Evolutionary conservation across 2,888 invertebrate species (phyloP), one percentile per base, ranked within the genome.

Genomic region (Drosophila melanosoma): DNA sequence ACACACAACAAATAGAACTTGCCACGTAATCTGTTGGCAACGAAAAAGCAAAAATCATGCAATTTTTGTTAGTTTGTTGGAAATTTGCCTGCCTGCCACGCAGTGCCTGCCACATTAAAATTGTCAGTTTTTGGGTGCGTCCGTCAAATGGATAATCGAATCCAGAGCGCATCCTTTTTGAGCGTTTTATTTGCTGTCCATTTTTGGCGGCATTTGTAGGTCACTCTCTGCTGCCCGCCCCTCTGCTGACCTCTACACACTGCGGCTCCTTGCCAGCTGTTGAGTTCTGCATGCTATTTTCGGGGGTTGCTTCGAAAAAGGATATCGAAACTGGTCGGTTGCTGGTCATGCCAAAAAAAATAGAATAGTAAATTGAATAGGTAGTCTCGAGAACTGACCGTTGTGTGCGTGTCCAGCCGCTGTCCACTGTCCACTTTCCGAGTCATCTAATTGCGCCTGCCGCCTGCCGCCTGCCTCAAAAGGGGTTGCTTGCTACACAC

Each of bases 171-270:
- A 84, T 82, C 79, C 81, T 78, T 78, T 79, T 64, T 70, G 35
- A 26, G 38, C 56, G 26, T 53, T 48, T 33, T 49, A 35, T 63
- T 35, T 38, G 72, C 57, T 76, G 69, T 73, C 67, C 69, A 53
- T 79, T 88, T 87, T 87, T 83, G 89, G 89, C 87, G 87, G 87
- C 78, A 87, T 83, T 89, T 81, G 64, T 75, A 70, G 73, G 75
- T 73, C 76, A 74, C 52, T 73, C 76, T 54, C 68, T 29, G 38
- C 54, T 11, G 54, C 32, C 36, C 33, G 53, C 36, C 23, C 33
- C 15, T 52, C 11, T 10, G 20, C 67, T 81, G 74, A 83, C 77
- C 75, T 4, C 8, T 80, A 73, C 48, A 73, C 48, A 61, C 75
- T 15, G 15, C 23, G 10, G 49, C 17, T 26, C 49, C 29, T 83